Evolutionary conservation across 2,888 invertebrate species (phyloP).

Genomic region (Drosophila kambysellisi): DNA sequence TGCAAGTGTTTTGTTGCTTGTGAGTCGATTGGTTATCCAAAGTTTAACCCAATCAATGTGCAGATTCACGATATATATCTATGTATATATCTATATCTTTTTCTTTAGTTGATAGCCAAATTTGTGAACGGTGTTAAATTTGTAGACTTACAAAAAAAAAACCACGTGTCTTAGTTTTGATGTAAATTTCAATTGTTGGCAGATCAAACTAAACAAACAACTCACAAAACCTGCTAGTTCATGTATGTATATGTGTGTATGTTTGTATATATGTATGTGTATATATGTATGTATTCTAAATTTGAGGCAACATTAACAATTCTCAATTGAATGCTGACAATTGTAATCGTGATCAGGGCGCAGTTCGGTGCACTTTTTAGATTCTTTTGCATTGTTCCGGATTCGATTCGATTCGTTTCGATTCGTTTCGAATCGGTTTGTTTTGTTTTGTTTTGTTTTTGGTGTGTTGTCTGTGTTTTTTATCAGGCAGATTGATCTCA

Average conservation of each 20-base stretch:
- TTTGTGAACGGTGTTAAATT: too few species aligned
- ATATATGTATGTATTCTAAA: neutral
- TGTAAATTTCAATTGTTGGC: too few species aligned
- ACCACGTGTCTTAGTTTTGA: too few species aligned
- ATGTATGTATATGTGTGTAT: neutral
- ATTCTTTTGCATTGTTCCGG: constrained; percentile 35
- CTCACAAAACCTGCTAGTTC: too few species aligned
- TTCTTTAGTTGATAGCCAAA: too few species aligned
- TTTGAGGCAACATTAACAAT: neutral
- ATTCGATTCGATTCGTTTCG: constrained; percentile 30
- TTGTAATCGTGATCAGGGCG: constrained; percentile 26
- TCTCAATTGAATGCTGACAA: neutral
- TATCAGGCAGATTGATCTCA: constrained; percentile 37
- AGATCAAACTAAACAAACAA: too few species aligned
- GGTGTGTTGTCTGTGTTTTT: constrained; percentile 26
- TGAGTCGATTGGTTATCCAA: too few species aligned
- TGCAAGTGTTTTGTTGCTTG: too few species aligned
- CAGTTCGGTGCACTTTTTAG: constrained; percentile 58
- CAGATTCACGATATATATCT: too few species aligned
- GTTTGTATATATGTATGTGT: neutral
- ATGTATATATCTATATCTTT: too few species aligned
- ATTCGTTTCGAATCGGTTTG: constrained; percentile 14
- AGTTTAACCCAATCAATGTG: too few species aligned
- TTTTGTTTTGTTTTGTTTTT: constrained; percentile 25
- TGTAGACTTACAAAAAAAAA: too few species aligned